These are phyloP conservation scores for Halictus quadricinctus DNA, from an alignment of 2,888 invertebrate genomes.

Conservation along the genomic window DNA sequence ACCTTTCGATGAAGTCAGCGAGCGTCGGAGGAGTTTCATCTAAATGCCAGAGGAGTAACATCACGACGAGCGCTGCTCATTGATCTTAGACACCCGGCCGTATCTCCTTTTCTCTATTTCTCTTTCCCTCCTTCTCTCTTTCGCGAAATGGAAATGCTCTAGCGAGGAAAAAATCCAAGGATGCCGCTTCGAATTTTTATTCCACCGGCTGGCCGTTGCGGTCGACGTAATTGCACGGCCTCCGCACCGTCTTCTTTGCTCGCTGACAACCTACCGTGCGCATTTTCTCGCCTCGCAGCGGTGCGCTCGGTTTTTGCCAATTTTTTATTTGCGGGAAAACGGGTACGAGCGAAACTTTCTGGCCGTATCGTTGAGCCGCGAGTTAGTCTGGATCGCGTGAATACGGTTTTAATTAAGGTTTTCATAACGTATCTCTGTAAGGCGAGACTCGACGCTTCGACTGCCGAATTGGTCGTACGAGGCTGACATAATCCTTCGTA, in stretches of 20 bases:
- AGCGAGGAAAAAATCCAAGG: constrained; percentile 33
- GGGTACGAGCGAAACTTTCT: no score
- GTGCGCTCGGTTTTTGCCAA: no score
- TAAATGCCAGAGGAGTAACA: constrained; percentile 68
- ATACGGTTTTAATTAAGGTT: no score
- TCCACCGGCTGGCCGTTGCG: not conserved
- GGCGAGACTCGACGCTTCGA: no score
- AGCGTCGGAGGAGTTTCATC: constrained; percentile 50
- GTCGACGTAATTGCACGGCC: not conserved
- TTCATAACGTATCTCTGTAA: no score
- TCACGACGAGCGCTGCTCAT: constrained; percentile 54
- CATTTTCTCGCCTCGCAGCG: no score
- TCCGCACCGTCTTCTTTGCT: not conserved
- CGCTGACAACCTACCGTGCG: no score
- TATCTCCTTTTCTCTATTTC: not conserved
- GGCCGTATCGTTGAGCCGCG: no score
- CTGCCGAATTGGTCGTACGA: no score
- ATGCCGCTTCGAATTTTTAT: constrained; percentile 30
- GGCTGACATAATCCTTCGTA: no score
- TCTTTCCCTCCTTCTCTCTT: not conserved
- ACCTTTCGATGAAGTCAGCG: constrained; percentile 67
- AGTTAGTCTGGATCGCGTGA: no score
- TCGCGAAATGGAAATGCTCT: constrained; percentile 16
- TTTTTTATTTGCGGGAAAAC: no score
- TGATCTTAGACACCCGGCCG: constrained; percentile 37